These are phyloP conservation scores for Peromyscus nudipes DNA, from an alignment of 2,797 vertebrate genomes.

Conservation along the genomic window DNA sequence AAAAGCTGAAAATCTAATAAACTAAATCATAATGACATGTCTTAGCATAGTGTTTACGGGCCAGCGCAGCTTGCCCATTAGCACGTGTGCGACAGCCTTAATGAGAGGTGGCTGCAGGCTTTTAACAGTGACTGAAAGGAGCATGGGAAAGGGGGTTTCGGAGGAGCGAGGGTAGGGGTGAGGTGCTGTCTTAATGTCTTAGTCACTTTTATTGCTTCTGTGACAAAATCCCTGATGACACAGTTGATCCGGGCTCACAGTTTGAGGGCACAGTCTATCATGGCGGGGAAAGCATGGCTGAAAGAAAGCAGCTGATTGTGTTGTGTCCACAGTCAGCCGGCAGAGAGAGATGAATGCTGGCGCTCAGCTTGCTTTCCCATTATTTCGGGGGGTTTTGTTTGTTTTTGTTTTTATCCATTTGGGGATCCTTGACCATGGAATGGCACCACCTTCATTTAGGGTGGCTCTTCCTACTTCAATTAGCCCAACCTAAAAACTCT, in stretches of 20 bases:
- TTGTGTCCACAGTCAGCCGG: neutral
- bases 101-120: neutral
- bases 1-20: neutral
- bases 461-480: neutral
- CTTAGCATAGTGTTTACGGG: neutral
- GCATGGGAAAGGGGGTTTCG: neutral
- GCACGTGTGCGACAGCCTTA: neutral
- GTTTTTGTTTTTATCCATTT: neutral
- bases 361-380: neutral
- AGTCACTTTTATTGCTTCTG: neutral
- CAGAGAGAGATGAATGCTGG: neutral
- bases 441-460: neutral
- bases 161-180: neutral
- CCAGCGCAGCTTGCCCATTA: neutral
- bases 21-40: neutral
- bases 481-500: neutral
- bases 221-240: neutral
- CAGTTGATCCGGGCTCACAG: too few relatives aligned
- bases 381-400: neutral
- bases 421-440: neutral
- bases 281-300: neutral
- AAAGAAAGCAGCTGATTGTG: neutral
- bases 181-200: too few relatives aligned
- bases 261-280: neutral
- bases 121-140: neutral